phyloP scores from a whole-genome alignment of 2,888 invertebrate genomes.

The Ramazzottius varieornatus region DNA sequence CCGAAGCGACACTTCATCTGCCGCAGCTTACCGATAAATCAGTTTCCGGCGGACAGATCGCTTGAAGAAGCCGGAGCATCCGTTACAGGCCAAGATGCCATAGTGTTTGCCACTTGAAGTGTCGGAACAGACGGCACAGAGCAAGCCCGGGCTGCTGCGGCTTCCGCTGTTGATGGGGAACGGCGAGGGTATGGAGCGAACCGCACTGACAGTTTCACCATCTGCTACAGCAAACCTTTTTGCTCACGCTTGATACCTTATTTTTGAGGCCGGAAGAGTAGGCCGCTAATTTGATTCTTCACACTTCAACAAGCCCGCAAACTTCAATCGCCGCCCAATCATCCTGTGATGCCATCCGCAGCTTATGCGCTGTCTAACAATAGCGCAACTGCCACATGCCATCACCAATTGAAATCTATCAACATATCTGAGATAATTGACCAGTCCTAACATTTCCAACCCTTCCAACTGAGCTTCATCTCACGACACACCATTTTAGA shows the following conservation, averaged over 20 bases:
- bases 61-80: constrained; percentile 97
- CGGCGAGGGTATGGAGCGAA: neutral
- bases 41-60: constrained; percentile 77
- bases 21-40: constrained; percentile 52
- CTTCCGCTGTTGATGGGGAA: neutral
- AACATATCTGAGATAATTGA: no score
- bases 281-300: neutral
- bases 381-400: no score
- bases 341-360: no score
- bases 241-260: neutral
- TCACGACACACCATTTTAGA: no score
- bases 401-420: no score
- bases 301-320: no score
- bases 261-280: neutral
- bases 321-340: no score
- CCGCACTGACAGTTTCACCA: neutral
- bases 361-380: no score
- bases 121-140: constrained; percentile 87
- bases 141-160: constrained; percentile 36
- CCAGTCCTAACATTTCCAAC: no score
- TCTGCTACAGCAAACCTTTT: neutral
- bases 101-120: constrained; percentile 91
- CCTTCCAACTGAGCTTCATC: no score
- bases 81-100: constrained; percentile 91
- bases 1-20: neutral